phyloP scores from a whole-genome alignment of 2,113 vertebrate genomes.

The Cinclus mexicanus region DNA sequence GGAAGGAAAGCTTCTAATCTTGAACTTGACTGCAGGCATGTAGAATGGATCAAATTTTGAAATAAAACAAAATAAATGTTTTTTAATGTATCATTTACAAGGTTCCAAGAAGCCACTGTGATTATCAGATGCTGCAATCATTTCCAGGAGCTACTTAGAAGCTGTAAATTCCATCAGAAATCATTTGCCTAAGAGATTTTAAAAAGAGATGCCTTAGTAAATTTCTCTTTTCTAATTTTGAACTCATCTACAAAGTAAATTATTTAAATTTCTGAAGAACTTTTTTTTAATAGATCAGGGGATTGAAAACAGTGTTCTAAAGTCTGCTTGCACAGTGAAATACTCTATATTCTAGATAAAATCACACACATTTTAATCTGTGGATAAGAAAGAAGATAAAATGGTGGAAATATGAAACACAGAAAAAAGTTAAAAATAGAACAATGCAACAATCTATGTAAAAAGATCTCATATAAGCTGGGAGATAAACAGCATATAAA shows the following conservation, averaged over 20 bases:
- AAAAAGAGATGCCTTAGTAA: neutral
- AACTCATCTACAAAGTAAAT: slow-evolving; percentile 10
- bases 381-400: neutral
- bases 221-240: neutral
- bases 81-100: slow-evolving; percentile 25
- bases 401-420: neutral
- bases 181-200: neutral
- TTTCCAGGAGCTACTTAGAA: slow-evolving; percentile 49
- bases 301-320: neutral
- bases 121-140: slow-evolving; percentile 10
- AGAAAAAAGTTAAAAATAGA: neutral
- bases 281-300: neutral
- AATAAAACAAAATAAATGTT: slow-evolving; percentile 24
- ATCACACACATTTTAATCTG: neutral
- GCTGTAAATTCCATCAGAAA: slow-evolving; percentile 17
- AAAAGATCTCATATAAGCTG: neutral
- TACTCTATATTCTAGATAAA: neutral
- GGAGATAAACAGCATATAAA: neutral
- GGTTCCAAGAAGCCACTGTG: slow-evolving; percentile 5
- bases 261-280: neutral
- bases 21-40: neutral
- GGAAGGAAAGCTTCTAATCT: neutral
- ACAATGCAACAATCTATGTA: neutral
- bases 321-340: neutral
- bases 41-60: neutral